Evolutionary conservation across 2,888 invertebrate genomes (phyloP).

Genomic region (Encarsia formosa): DNA sequence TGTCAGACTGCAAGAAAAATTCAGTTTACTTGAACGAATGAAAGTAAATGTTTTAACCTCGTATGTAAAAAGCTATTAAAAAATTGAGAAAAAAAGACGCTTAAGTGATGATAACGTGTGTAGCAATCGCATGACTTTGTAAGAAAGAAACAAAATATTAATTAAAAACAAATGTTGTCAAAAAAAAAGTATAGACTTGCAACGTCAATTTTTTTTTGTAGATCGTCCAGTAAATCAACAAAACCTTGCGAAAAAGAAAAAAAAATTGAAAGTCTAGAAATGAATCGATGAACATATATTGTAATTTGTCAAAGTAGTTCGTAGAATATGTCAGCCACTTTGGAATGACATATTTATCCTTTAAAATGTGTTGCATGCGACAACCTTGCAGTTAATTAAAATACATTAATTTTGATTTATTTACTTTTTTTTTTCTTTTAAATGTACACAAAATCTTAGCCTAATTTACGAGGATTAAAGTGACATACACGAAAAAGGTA

Average conservation of each 20-base stretch:
- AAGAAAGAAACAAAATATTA: conserved; percentile 8
- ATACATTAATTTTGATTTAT: conserved; percentile 11
- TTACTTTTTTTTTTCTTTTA: conserved; percentile 17
- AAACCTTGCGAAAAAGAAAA: conserved; percentile 5
- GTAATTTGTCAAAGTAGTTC: conserved; percentile 11
- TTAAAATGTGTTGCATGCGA: conserved; percentile 12
- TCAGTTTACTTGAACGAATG: conserved; percentile 4
- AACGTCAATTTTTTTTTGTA: conserved; percentile 25
- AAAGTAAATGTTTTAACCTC: conserved; percentile 16
- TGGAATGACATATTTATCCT: conserved; percentile 3
- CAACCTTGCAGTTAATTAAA: no score
- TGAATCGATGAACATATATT: conserved; percentile 3
- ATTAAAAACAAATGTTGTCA: no score
- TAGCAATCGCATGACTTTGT: conserved; percentile 7
- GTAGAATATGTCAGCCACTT: conserved; percentile 2
- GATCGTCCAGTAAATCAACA: conserved; percentile 11
- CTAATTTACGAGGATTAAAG: conserved; percentile 20
- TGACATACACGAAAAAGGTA: conserved; percentile 24
- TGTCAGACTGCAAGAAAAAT: conserved; percentile 8
- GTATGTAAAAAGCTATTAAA: conserved; percentile 1
- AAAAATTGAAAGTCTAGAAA: conserved; percentile 7
- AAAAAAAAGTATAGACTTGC: conserved; percentile 16
- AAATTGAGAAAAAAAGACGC: conserved; percentile 12
- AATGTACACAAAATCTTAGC: conserved; percentile 18
- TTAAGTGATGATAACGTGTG: conserved; percentile 16